Conservation (phyloP, 1,140 invertebrate genomes). For the Cryptotermes secundus region DNA sequence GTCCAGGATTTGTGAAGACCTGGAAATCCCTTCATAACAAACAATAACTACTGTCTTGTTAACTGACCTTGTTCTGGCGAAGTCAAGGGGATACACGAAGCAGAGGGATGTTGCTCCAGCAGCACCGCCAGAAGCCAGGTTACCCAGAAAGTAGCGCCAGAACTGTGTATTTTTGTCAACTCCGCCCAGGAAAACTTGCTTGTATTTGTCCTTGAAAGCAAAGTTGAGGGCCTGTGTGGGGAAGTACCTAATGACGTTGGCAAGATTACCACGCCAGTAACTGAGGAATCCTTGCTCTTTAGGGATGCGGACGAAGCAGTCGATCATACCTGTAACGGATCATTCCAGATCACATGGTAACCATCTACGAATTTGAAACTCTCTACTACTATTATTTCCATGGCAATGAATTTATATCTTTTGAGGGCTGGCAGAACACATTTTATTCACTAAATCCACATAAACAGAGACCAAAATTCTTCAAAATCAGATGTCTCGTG, state of each 20-base stretch:
- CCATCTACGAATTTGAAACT: too few relatives aligned
- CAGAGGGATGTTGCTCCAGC: conserved; percentile 92
- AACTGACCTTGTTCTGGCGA: conserved; percentile 82
- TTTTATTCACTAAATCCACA: too few relatives aligned
- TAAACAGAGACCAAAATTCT: too few relatives aligned
- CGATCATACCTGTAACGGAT: conserved; percentile 70
- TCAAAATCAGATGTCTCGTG: too few relatives aligned
- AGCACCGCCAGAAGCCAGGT: conserved; percentile 90
- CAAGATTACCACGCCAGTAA: conserved; percentile 92
- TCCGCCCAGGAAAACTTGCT: conserved; percentile 78
- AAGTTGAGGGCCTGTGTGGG: conserved; percentile 96
- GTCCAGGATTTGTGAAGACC: too few relatives aligned
- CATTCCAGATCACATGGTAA: too few relatives aligned
- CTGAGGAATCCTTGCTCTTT: conserved; percentile 81
- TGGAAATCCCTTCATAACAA: too few relatives aligned
- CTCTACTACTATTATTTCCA: too few relatives aligned
- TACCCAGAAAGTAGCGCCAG: conserved; percentile 79
- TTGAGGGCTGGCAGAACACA: too few relatives aligned
- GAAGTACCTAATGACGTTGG: conserved; percentile 89
- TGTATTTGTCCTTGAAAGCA: conserved; percentile 91
- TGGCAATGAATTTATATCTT: too few relatives aligned
- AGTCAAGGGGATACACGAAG: conserved; percentile 95
- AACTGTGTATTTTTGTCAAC: conserved; percentile 90
- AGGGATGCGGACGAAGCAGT: conserved; percentile 83
- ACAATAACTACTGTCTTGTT: too few relatives aligned